Evolutionary conservation across 2,888 invertebrate species (phyloP), one percentile per base, ranked within the genome.

Genomic region (Diadegma fenestrale): DNA sequence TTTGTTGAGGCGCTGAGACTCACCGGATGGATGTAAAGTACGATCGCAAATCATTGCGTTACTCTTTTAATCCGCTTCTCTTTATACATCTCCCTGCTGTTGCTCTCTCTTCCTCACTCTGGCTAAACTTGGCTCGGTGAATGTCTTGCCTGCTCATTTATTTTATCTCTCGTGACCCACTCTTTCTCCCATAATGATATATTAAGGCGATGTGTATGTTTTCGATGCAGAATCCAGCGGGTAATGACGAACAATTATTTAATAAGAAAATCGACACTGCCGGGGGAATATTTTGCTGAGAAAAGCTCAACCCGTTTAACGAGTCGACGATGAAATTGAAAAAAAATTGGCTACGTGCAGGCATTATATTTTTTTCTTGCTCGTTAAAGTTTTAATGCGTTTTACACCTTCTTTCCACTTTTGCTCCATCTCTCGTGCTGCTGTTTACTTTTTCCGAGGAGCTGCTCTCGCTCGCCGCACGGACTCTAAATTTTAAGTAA

Each of bases 21-120:
- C 76, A 77, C 68, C 82, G 85, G 82, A 77, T 80, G 80, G 82
- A 85, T 82, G 68, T 73, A 80, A 80, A 82, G 73, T 54, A 80
- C 76, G 82, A 82, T 85, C 72, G 82, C 80, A 68, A 76, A 82
- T 85, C 82, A 77, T 54, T 22, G 14, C 43, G 71, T 7, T 82
- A 82, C 22, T 80, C 48, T 58, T 51, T 41, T 30, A 33, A 33
- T 66, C 71, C 41, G 58, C 33, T 2, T 3, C 22, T 41, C 41
- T 51, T 54, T 41, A 58, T 69, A 54, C 22, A 33, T n/a, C 41
- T 58, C 58, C 64, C 54, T 54, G 41, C 66, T 41, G 17, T 22
- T 17, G 17, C 61, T 64, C 61, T 37, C 48, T 69, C 61, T 51
- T 48, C 54, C 22, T 58, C 33, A 61, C 69, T 63, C 37, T 17